Evolutionary conservation across 2,113 vertebrate genomes (phyloP), one percentile per base, ranked within the genome.

Genomic region (Hystrix cristata): DNA sequence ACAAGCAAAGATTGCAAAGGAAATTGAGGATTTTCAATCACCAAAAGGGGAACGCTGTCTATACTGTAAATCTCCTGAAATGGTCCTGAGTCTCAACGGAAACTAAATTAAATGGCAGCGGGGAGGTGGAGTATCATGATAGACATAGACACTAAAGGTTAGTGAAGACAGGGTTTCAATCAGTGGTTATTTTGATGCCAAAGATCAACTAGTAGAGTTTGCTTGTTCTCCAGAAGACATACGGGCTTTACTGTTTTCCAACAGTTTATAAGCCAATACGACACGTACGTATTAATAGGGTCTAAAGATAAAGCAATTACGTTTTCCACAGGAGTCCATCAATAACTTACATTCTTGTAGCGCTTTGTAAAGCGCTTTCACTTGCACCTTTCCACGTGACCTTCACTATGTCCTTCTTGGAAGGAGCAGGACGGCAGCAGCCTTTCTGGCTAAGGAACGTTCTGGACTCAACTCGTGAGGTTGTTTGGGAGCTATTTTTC

Each of bases 291-390:
- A 87, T 65, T 15, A 19, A 62, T 7, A 46, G 23, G 55, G 23
- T 64, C 69, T 14, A 96, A 78, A 18, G 81, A 72, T 15, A 34
- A 74, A 71, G 83, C 14, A 65, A 90, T 11, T 57, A 8, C 23
- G 29, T 64, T 91, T 87, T 74, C 31, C 7, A 62, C 34, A 78
- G 7, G 80, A 95, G n/a, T 57, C 19, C 43, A 51, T 46, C 95
- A 79, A 10, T 51, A 65, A 74, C 94, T 98, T 96, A 94, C 92
- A 76, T 83, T 92, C 92, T 78, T 60, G 43, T 12, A 69, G 62
- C 48, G 29, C 74, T 27, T 59, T 62, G 27, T 14, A 91, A 60
- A 59, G 62, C 14, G 38, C 79, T 89, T 78, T 34, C 76, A 25
- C 21, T 16, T 14, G 84, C 29, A 13, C 18, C 78, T 78, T 74